A percentile compares a stretch with the other conserved stretches of the same genome.
Conservation (phyloP, 35 echinoderm and acorn worm species). For the Patiria miniata region DNA sequence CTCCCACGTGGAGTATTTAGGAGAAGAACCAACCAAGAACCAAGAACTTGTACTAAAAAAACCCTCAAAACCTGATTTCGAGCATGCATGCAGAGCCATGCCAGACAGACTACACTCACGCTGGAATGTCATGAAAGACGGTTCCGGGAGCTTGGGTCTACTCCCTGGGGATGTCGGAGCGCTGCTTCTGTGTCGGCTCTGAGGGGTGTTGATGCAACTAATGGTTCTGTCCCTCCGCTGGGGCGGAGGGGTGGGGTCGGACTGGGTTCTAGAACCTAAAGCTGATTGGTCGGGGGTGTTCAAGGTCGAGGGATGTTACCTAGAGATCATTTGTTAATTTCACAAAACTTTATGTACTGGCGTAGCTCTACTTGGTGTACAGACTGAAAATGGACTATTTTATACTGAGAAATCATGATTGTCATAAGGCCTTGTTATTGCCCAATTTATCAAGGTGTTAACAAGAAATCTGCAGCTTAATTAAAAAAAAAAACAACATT, state of each 20-base stretch:
- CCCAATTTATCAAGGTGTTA: too few species aligned
- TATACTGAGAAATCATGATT: too few species aligned
- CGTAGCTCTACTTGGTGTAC: neutral
- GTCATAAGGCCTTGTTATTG: too few species aligned
- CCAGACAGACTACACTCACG: constrained; percentile 6
- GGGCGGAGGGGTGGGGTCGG: constrained; percentile 33
- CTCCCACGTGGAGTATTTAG: too few species aligned
- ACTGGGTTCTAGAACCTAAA: constrained; percentile 37
- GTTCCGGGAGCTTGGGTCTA: constrained; percentile 38
- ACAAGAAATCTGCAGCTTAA: too few species aligned
- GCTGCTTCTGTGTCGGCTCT: neutral
- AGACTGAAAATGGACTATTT: neutral
- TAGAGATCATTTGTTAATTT: neutral
- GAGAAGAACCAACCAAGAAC: too few species aligned
- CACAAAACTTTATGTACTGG: neutral
- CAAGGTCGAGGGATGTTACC: neutral
- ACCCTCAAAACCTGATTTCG: too few species aligned
- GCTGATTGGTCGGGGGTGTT: neutral
- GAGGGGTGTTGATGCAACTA: constrained; percentile 5
- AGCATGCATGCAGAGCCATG: neutral
- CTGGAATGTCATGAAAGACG: constrained; percentile 10
- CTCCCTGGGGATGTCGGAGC: constrained; percentile 42
- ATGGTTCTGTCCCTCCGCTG: neutral
- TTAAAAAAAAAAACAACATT: too few species aligned
- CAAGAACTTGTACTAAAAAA: too few species aligned